A percentile compares a stretch with the other conserved stretches of the same genome.
Conservation (phyloP, 2,888 invertebrate species). For the Euplagia quadripunctaria region DNA sequence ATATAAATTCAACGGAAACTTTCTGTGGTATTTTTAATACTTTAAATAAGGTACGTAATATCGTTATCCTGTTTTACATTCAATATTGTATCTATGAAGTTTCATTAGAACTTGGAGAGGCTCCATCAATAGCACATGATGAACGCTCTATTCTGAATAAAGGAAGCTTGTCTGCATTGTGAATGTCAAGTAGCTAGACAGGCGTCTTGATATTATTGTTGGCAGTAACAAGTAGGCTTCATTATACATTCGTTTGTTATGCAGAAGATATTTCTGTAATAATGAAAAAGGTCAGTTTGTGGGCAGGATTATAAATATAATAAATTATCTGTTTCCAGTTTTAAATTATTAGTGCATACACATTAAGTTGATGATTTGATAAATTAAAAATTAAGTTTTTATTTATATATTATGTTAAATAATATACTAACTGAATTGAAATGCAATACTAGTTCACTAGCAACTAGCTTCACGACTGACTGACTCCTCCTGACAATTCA, state of each 20-base stretch:
- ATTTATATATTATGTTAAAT: too few species aligned
- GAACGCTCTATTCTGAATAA: constrained; percentile 6
- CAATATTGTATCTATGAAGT: not conserved
- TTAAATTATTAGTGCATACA: not conserved
- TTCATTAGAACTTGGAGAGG: not conserved
- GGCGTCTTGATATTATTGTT: constrained; percentile 1
- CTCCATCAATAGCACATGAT: constrained; percentile 8
- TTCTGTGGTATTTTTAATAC: not conserved
- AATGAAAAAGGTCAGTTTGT: not conserved
- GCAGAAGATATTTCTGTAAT: not conserved
- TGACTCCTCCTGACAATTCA: too few species aligned
- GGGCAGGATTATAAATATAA: not conserved
- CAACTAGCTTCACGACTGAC: too few species aligned
- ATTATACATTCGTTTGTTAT: not conserved
- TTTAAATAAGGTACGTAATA: not conserved
- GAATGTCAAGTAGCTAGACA: constrained; percentile 7
- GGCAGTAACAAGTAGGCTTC: not conserved
- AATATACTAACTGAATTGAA: too few species aligned
- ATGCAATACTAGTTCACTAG: too few species aligned
- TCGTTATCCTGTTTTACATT: not conserved
- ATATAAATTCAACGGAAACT: not conserved
- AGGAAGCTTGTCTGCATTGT: not conserved
- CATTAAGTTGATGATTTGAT: not conserved
- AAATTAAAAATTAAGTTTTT: not conserved
- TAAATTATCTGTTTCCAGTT: not conserved